Evolutionary conservation across 2,888 invertebrate species (phyloP), one percentile per base, ranked within the genome.

Genomic region (Xanthia icteritia): DNA sequence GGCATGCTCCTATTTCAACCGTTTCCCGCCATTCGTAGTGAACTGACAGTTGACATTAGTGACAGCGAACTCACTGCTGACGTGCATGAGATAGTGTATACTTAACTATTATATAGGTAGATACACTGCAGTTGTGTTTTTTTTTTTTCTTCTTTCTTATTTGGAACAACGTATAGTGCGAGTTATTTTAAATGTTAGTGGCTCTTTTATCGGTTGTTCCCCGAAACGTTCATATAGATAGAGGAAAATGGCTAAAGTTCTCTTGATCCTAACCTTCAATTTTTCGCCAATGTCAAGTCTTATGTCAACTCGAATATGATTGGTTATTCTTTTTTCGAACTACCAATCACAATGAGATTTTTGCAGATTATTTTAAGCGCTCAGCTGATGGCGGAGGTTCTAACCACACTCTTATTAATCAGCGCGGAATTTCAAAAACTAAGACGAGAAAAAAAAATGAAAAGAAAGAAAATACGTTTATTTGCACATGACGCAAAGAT

Each of bases 211-310:
- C 5, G 45, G 54, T 56, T 31, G 27, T 48, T 31, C 15, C 15
- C 15, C 23, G n/a, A 73, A 64, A 56, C 56, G 48, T 42, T 80
- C 15, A 36, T 31, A n/a, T 39, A 2, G 13, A 73, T 39, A 1
- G 23, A 73, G n/a, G 15, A 78, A 79, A 79, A 73, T 63, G 20
- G 20, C 17, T 73, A 5, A 23, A n/a, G 15, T 31, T 6, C 31
- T 42, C 17, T 48, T 42, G 48, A 17, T 54, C 45, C 1, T 72
- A 31, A 56, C 31, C 54, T 58, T 80, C 1, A 8, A 2, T 39
- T 31, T 39, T 23, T 79, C 11, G 27, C 8, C 15, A n/a, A 31
- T 31, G 20, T 31, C 15, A 63, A 42, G 23, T 54, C 17, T 13
- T 31, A 31, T 45, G 23, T 39, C 27, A 70, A 71, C 9, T 61